These are phyloP conservation scores for Caenorhabditis japonica DNA, from an alignment of 2,888 invertebrate species.

Conservation along the genomic window DNA sequence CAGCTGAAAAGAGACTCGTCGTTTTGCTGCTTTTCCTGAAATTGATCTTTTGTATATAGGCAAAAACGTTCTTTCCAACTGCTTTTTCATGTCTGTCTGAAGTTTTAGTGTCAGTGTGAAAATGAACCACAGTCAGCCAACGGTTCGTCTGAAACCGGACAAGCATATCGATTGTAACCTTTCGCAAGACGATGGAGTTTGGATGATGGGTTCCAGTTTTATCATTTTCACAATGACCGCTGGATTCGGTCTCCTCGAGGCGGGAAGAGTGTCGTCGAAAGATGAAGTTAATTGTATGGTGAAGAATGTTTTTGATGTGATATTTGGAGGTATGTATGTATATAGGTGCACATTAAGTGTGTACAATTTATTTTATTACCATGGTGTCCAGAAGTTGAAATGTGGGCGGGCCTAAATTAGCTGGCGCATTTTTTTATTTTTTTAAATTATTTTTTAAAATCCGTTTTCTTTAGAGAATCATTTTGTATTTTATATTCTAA, in stretches of 20 bases:
- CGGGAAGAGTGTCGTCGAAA: conserved; percentile 65
- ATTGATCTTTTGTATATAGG: conserved; percentile 49
- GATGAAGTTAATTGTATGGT: conserved; percentile 84
- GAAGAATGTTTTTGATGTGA: conserved; percentile 90
- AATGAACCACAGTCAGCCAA: conserved; percentile 30
- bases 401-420: too few relatives aligned
- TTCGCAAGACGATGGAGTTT: conserved; percentile 70
- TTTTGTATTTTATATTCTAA: too few relatives aligned
- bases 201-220: conserved; percentile 69
- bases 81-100: too few relatives aligned
- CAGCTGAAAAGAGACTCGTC: conserved; percentile 30
- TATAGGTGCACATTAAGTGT: too few relatives aligned
- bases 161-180: conserved; percentile 39
- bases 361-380: too few relatives aligned
- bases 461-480: too few relatives aligned
- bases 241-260: conserved; percentile 50
- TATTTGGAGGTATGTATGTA: conserved; percentile 80
- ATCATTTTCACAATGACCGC: conserved; percentile 74
- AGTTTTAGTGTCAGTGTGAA: too few relatives aligned
- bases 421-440: too few relatives aligned
- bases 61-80: too few relatives aligned
- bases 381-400: too few relatives aligned
- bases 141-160: conserved; percentile 40
- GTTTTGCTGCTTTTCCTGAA: conserved; percentile 2
- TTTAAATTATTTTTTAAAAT: too few relatives aligned